phyloP scores from a whole-genome alignment of 2,888 invertebrate genomes.

The Stenodema calcarata region DNA sequence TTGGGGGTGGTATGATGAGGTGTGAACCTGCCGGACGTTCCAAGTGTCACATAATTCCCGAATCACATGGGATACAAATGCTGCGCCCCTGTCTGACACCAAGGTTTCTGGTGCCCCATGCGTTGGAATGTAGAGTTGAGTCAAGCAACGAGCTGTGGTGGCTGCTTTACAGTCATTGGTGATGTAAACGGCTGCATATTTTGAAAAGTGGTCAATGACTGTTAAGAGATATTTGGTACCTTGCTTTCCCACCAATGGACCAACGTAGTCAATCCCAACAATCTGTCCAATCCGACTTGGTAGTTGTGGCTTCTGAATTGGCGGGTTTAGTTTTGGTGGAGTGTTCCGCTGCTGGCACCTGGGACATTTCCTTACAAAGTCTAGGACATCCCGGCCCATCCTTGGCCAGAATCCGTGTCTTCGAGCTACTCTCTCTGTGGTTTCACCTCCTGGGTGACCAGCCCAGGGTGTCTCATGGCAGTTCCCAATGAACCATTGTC shows the following conservation, averaged over 20 bases:
- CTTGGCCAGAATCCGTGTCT: neutral
- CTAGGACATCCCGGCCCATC: neutral
- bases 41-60: neutral
- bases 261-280: neutral
- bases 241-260: neutral
- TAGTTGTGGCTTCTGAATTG: neutral
- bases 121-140: neutral
- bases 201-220: neutral
- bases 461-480: too few species aligned
- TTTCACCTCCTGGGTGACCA: too few species aligned
- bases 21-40: neutral
- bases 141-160: neutral
- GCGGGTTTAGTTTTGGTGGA: neutral
- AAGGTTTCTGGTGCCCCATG: slow-evolving; percentile 7
- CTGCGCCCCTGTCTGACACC: too few species aligned
- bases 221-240: neutral
- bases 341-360: neutral
- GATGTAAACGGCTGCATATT: neutral
- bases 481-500: too few species aligned
- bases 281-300: neutral
- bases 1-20: neutral
- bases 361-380: neutral
- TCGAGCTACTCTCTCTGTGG: neutral
- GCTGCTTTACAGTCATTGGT: neutral
- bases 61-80: too few species aligned